phyloP scores from a whole-genome alignment of 1,140 invertebrate species.

The Drosophila busckii region DNA sequence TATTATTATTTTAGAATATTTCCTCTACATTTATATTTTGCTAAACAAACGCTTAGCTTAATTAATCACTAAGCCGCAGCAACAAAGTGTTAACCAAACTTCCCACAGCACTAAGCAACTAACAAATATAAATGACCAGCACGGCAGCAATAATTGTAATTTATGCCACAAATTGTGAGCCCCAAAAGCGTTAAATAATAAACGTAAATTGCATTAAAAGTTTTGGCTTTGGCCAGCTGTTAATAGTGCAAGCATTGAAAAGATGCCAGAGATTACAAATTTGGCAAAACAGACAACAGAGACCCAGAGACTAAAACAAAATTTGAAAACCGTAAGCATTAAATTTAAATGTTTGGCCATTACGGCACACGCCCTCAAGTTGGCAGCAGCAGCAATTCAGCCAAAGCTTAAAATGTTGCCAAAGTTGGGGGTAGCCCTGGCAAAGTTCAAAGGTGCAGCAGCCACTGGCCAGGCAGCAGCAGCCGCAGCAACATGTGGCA shows the following conservation, averaged over 20 bases:
- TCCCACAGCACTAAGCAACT: too few relatives aligned
- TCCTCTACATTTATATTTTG: too few relatives aligned
- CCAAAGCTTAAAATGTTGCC: neutral
- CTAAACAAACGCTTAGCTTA: too few relatives aligned
- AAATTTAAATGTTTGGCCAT: conserved; percentile 15
- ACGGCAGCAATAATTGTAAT: conserved; percentile 29
- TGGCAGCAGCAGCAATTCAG: conserved; percentile 5
- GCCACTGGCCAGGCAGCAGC: conserved; percentile 32
- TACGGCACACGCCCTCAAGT: conserved; percentile 7
- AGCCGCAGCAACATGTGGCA: conserved; percentile 29
- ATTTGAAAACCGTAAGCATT: neutral
- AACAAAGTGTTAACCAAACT: too few relatives aligned
- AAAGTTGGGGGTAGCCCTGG: conserved; percentile 18
- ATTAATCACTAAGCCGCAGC: too few relatives aligned
- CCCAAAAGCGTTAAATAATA: too few relatives aligned
- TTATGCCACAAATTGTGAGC: conserved; percentile 27
- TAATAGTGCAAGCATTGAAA: neutral
- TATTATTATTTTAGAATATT: too few relatives aligned
- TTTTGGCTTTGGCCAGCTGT: neutral
- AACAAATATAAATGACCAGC: neutral
- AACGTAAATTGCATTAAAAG: conserved; percentile 2
- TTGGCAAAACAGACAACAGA: too few relatives aligned
- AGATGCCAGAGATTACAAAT: neutral
- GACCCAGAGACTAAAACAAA: neutral
- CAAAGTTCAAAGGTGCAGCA: conserved; percentile 65